Percentiles rank a stretch among this genome's conserved stretches.
These are phyloP conservation scores for Merodon equestris DNA, from an alignment of 2,888 invertebrate genomes.

Conservation along the genomic window DNA sequence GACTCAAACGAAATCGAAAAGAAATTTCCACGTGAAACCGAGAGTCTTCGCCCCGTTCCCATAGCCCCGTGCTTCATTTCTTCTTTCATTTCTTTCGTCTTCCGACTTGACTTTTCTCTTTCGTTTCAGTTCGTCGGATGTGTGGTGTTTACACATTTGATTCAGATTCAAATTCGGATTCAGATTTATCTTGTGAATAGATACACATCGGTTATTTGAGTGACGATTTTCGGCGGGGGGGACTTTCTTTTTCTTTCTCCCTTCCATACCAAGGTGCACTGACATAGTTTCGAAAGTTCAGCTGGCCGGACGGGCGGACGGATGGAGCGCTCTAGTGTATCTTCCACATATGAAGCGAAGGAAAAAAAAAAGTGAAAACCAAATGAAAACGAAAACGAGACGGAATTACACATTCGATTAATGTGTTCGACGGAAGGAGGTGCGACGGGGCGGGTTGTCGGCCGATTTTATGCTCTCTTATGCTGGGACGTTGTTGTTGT, in stretches of 20 bases:
- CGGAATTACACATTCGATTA: slow-evolving; percentile 68
- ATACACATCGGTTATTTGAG: slow-evolving; percentile 35
- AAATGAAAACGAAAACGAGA: slow-evolving; percentile 52
- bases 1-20: slow-evolving; percentile 60
- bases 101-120: slow-evolving; percentile 12
- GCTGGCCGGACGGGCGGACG: slow-evolving; percentile 21
- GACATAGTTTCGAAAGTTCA: slow-evolving; percentile 1
- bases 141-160: slow-evolving; percentile 29
- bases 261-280: no score
- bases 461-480: slow-evolving; percentile 26
- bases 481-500: slow-evolving; percentile 10
- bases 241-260: slow-evolving; percentile 57
- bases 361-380: slow-evolving; percentile 27
- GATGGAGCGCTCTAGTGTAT: slow-evolving; percentile 6
- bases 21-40: slow-evolving; percentile 68
- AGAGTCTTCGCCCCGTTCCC: slow-evolving; percentile 45
- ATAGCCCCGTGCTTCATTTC: slow-evolving; percentile 2
- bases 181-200: slow-evolving; percentile 44
- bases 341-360: slow-evolving; percentile 59
- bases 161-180: slow-evolving; percentile 57
- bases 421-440: slow-evolving; percentile 57
- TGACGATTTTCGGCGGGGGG: slow-evolving; percentile 32
- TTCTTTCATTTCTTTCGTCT: slow-evolving; percentile 7
- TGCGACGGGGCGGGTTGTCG: neutral
- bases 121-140: slow-evolving; percentile 14